phyloP scores from a whole-genome alignment of 2,797 vertebrate species.

The Peromyscus melanophrys region DNA sequence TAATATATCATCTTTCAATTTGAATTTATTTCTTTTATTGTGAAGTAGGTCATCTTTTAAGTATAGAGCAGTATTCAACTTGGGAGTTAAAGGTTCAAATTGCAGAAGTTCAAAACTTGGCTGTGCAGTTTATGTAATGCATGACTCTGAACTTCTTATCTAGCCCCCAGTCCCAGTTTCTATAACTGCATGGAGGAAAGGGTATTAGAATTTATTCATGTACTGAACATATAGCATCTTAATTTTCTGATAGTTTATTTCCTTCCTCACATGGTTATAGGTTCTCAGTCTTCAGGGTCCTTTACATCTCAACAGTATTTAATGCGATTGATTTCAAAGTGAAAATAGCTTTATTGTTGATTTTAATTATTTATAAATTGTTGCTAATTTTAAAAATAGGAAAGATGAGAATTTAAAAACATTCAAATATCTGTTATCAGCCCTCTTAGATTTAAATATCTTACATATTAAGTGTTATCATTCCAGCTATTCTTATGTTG shows the following conservation, averaged over 20 bases:
- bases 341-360: not conserved
- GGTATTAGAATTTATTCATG: not conserved
- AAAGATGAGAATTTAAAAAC: not conserved
- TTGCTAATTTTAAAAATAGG: not conserved
- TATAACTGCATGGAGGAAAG: not conserved
- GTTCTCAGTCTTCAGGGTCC: not conserved
- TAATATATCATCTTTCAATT: not conserved
- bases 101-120: not conserved
- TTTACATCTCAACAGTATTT: not conserved
- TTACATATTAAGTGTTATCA: not conserved
- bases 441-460: not conserved
- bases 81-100: not conserved
- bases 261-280: not conserved
- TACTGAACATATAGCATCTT: not conserved
- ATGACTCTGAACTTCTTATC: not conserved
- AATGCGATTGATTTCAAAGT: not conserved
- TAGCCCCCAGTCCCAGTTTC: not conserved
- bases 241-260: not conserved
- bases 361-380: conserved; percentile 6
- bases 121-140: not conserved
- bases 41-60: not conserved
- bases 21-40: conserved; percentile 32
- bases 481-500: not conserved
- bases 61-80: not conserved
- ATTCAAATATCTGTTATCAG: not conserved